Evolutionary conservation across 92 coral and sea anemone genomes (phyloP), one percentile per base, ranked within the genome.

Genomic region (Zoanthus gigantus): DNA sequence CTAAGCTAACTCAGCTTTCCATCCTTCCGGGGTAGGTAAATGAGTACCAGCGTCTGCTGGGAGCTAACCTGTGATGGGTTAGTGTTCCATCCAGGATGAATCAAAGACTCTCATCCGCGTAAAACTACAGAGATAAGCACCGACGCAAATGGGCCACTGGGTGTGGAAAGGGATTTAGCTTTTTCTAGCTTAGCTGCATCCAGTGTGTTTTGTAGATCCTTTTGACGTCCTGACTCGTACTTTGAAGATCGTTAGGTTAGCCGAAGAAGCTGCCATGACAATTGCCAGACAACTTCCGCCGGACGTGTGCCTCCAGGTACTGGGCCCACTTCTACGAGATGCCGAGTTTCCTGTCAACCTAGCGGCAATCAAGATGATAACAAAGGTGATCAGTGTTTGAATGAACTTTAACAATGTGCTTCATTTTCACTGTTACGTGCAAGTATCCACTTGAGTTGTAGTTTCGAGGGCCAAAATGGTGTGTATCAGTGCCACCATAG

Each of bases 261-360:
- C 98, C 10, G 99, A 97, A 89, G 99, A 97, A 82, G 99, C 98
- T 37, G 97, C 99, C 23, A 89, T 89, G 71, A 92, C 98, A 28
- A 94, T 95, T 72, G 98, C 99, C 66, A 95, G 91, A 77, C 87
- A 89, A n/a, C 93, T 97, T 42, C 89, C 94, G 52, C 98, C 99
- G 53, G 96, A 95, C 61, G 94, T 89, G 65, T 95, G 97, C 72
- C 92, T 97, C 92, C 90, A 91, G 37, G 99, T 94, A 30, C 80
- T 97, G 57, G 94, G 96, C 7, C 99, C 99, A 16, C 89, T 97
- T 71, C 93, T 97, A 30, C 87, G 94, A 61, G 98, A 95, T 32
- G 89, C 98, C 12, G 94, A 94, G 67, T 97, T 94, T 78, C 99
- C 99, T 12, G 98, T 97, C 82, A 95, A 93, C 76, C 87, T 97